Percentiles rank a stretch among this genome's conserved stretches.
Conservation (phyloP, 2,113 vertebrate species). For the Hippocampus comes region DNA sequence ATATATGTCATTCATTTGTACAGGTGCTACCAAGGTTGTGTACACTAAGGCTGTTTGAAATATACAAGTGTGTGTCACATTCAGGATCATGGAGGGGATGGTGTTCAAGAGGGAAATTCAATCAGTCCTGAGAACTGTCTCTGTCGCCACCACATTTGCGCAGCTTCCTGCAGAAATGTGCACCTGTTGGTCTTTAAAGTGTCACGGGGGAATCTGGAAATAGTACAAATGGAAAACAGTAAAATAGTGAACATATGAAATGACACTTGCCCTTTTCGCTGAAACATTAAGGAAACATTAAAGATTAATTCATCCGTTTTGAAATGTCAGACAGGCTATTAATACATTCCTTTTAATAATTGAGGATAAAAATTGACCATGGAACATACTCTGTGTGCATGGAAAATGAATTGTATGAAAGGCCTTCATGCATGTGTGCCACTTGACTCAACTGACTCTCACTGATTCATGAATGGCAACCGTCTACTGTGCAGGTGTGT, state of each 20-base stretch:
- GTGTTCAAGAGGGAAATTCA: background rate
- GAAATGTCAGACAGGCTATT: too few species aligned
- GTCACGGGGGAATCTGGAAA: background rate
- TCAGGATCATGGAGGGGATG: too few species aligned
- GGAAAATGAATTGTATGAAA: background rate
- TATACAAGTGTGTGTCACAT: background rate
- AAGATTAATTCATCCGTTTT: too few species aligned
- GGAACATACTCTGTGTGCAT: background rate
- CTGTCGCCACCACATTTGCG: background rate
- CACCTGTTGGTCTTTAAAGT: background rate
- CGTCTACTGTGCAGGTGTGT: slow-evolving; percentile 50
- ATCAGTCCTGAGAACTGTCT: background rate
- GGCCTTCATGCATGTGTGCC: slow-evolving; percentile 33
- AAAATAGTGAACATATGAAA: too few species aligned
- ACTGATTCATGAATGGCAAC: slow-evolving; percentile 18
- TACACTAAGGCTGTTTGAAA: background rate
- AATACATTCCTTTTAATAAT: too few species aligned
- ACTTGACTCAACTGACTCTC: slow-evolving; percentile 13
- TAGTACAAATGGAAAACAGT: too few species aligned
- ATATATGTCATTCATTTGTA: background rate
- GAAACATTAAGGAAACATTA: too few species aligned
- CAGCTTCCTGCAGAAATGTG: too few species aligned
- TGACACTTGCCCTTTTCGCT: too few species aligned
- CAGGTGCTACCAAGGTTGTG: background rate
- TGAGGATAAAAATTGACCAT: background rate